Conservation (phyloP, 2,888 invertebrate species). For the Periphyllus acericola region DNA sequence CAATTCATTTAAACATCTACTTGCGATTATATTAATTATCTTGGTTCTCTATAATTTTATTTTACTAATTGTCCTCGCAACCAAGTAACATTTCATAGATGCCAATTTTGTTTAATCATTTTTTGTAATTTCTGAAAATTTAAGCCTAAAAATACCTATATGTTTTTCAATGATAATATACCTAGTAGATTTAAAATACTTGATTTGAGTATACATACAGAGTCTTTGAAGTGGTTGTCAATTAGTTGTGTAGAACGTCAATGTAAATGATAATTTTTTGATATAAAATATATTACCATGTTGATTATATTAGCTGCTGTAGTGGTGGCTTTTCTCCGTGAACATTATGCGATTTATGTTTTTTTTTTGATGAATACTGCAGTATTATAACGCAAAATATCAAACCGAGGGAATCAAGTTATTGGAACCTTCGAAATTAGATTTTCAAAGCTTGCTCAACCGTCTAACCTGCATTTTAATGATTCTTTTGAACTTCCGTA, state of each 20-base stretch:
- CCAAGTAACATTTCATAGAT: background rate
- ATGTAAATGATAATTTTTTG: too few species aligned
- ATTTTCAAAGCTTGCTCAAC: conserved; percentile 25
- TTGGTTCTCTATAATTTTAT: background rate
- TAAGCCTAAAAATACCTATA: too few species aligned
- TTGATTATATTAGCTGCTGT: too few species aligned
- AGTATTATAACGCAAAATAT: background rate
- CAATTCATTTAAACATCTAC: background rate
- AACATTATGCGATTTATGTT: background rate
- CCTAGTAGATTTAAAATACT: background rate
- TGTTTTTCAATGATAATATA: background rate
- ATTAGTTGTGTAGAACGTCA: too few species aligned
- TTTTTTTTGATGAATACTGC: background rate
- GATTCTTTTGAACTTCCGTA: conserved; percentile 53
- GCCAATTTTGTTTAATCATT: background rate
- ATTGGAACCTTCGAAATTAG: conserved; percentile 38
- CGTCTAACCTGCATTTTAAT: conserved; percentile 40
- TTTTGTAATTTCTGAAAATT: background rate
- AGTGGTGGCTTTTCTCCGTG: too few species aligned
- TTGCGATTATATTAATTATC: background rate
- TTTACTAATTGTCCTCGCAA: background rate
- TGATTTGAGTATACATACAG: too few species aligned
- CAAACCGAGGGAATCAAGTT: conserved; percentile 10
- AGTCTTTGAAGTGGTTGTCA: too few species aligned
- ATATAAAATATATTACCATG: too few species aligned